These are phyloP conservation scores for Ganaspis sp. DNA, from an alignment of 1,140 invertebrate species.

Conservation along the genomic window DNA sequence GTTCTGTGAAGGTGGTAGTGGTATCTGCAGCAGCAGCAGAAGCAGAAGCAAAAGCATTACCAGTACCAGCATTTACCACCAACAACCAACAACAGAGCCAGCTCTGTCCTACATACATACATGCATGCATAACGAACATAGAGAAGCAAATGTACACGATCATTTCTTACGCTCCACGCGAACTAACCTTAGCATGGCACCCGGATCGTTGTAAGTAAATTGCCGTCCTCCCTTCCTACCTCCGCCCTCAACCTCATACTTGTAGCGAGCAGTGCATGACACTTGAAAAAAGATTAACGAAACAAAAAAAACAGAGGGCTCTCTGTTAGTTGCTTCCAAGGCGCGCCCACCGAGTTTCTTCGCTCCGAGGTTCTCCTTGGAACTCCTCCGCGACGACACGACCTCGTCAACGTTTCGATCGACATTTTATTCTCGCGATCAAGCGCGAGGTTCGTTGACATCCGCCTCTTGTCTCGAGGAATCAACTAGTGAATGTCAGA, in stretches of 20 bases:
- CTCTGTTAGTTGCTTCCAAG: constrained; percentile 53
- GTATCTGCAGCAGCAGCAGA: constrained; percentile 38
- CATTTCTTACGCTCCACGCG: constrained; percentile 36
- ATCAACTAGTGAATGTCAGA: not conserved
- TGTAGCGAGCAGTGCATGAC: constrained; percentile 29
- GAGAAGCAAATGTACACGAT: constrained; percentile 25
- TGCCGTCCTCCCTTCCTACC: constrained; percentile 47
- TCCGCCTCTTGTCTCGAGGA: constrained; percentile 26
- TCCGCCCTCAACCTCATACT: constrained; percentile 33
- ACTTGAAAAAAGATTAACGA: constrained; percentile 33
- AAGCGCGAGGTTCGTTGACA: constrained; percentile 59
- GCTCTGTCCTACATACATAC: constrained; percentile 60
- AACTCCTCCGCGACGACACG: constrained; percentile 51
- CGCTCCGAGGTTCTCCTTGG: constrained; percentile 54
- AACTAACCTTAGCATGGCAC: constrained; percentile 44
- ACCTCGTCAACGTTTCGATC: constrained; percentile 65
- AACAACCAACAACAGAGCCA: constrained; percentile 46
- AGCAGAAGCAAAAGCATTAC: constrained; percentile 41
- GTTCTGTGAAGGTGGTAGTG: constrained; percentile 3
- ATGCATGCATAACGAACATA: constrained; percentile 36
- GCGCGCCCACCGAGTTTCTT: constrained; percentile 45
- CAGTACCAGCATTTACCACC: constrained; percentile 29
- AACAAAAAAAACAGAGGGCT: constrained; percentile 61
- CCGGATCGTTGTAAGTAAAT: constrained; percentile 62
- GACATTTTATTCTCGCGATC: constrained; percentile 43